phyloP scores from a whole-genome alignment of 1,140 invertebrate species.

The Nasonia vitripennis region DNA sequence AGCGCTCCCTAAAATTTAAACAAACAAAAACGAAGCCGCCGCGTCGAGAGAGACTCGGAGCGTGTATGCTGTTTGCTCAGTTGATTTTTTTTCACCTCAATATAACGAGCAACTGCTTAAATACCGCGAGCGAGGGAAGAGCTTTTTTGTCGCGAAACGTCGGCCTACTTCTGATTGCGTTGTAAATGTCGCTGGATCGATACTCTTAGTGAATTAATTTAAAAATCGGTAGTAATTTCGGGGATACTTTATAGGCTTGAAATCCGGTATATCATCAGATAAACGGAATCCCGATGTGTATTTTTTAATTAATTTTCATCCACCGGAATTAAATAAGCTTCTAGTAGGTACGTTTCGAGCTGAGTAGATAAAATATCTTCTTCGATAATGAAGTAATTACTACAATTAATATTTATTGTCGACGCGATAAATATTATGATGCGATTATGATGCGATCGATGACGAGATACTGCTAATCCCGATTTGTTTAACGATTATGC shows the following conservation, averaged over 20 bases:
- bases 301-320: too few relatives aligned
- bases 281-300: too few relatives aligned
- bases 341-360: too few relatives aligned
- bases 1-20: constrained; percentile 52
- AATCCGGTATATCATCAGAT: too few relatives aligned
- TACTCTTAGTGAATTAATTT: too few relatives aligned
- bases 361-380: not conserved
- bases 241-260: too few relatives aligned
- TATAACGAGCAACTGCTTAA: constrained; percentile 66
- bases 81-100: constrained; percentile 66
- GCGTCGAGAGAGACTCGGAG: not conserved
- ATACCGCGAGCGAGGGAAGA: constrained; percentile 50
- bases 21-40: constrained; percentile 47
- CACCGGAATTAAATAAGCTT: too few relatives aligned
- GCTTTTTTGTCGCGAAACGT: constrained; percentile 1
- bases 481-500: not conserved
- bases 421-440: not conserved
- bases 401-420: not conserved
- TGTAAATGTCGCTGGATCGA: too few relatives aligned
- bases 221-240: too few relatives aligned
- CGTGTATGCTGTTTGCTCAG: constrained; percentile 61
- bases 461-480: not conserved
- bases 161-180: not conserved
- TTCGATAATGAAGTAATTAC: not conserved
- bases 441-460: not conserved